phyloP scores from a whole-genome alignment of 2,888 invertebrate species.

The Athalia circularis region DNA sequence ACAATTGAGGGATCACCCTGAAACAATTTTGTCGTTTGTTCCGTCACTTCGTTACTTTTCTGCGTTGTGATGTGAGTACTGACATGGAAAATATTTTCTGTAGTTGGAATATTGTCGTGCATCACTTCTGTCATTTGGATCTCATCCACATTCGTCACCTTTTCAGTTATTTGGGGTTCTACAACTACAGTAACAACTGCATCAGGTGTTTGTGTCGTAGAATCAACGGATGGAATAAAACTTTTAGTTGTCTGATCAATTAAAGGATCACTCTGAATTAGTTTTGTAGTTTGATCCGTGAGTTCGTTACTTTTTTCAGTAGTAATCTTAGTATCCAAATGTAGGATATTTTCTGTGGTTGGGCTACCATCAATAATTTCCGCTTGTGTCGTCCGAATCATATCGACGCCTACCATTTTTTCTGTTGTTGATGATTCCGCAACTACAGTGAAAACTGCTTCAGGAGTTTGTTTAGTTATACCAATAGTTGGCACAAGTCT shows the following conservation, averaged over 20 bases:
- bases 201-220: conserved; percentile 2
- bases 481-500: background rate
- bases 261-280: conserved; percentile 15
- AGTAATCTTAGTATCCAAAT: background rate
- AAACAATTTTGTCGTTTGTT: conserved; percentile 21
- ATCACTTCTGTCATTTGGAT: conserved; percentile 39
- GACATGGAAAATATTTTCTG: background rate
- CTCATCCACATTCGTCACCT: background rate
- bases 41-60: conserved; percentile 2
- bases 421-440: conserved; percentile 4
- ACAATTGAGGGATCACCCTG: background rate
- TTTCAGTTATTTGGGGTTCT: background rate
- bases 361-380: background rate
- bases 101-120: conserved; percentile 41
- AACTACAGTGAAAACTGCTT: background rate
- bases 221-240: background rate
- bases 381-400: background rate
- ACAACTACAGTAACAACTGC: background rate
- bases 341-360: background rate
- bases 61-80: background rate
- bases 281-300: conserved; percentile 22
- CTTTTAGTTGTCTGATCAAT: background rate
- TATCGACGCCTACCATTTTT: background rate
- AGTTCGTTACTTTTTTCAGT: background rate
- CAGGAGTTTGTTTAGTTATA: background rate